Conservation (phyloP, 2,113 vertebrate species). For the Tautogolabrus adspersus region DNA sequence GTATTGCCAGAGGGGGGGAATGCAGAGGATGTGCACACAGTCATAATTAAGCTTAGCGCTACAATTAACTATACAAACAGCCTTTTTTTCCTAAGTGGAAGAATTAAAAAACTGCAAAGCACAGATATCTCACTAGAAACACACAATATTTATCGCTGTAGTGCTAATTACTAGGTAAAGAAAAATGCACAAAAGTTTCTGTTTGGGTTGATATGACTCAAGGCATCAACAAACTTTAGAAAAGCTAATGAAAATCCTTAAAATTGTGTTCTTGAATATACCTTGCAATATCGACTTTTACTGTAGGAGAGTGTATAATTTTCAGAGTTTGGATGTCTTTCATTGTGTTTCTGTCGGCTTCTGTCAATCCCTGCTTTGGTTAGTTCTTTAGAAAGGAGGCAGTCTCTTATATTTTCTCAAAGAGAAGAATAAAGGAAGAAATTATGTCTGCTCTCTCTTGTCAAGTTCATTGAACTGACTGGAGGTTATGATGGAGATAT, state of each 20-base stretch:
- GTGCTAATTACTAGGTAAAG: neutral
- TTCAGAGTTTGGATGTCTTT: constrained; percentile 44
- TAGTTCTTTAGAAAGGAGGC: constrained; percentile 47
- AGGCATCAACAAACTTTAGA: constrained; percentile 10
- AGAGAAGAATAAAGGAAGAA: constrained; percentile 2
- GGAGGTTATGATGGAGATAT: constrained; percentile 44
- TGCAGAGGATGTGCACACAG: neutral
- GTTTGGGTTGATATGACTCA: constrained; percentile 1
- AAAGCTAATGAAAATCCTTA: neutral
- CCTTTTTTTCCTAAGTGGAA: neutral
- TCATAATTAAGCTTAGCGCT: constrained; percentile 15
- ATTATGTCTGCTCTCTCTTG: constrained; percentile 2
- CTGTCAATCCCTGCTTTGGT: constrained; percentile 19
- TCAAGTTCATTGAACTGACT: constrained; percentile 39
- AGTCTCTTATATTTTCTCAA: constrained; percentile 20
- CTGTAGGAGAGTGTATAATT: neutral
- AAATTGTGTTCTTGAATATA: too few relatives aligned
- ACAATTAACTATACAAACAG: neutral
- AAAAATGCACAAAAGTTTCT: neutral
- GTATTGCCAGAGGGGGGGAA: constrained; percentile 14
- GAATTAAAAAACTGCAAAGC: neutral
- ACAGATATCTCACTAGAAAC: neutral
- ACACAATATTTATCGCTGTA: neutral
- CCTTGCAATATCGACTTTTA: too few relatives aligned
- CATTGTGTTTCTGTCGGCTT: constrained; percentile 38